A percentile compares a stretch with the other conserved stretches of the same genome.
Conservation (phyloP, 2,888 invertebrate species). For the Apeira syringaria region DNA sequence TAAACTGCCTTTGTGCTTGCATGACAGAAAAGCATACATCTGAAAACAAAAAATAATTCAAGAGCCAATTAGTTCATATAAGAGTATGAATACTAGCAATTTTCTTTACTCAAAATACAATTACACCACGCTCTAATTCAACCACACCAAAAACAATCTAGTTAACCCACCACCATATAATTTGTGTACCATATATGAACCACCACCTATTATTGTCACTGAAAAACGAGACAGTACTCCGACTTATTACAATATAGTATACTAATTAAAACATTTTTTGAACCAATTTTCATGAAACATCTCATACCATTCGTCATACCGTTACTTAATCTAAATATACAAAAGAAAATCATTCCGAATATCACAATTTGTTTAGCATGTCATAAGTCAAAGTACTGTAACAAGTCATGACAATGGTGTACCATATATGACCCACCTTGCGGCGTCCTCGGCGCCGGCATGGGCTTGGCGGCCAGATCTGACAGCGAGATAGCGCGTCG, state of each 20-base stretch:
- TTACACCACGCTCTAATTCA: not conserved
- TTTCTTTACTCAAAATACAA: not conserved
- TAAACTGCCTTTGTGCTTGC: too few relatives aligned
- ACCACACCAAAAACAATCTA: constrained; percentile 1
- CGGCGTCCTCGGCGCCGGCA: constrained; percentile 85
- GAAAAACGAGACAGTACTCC: not conserved
- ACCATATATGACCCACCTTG: constrained; percentile 72
- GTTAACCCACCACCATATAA: constrained; percentile 7
- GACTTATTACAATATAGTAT: constrained; percentile 4
- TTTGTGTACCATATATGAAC: constrained; percentile 7
- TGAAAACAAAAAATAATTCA: too few relatives aligned
- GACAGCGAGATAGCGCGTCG: constrained; percentile 92
- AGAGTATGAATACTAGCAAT: too few relatives aligned
- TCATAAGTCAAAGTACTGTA: constrained; percentile 3
- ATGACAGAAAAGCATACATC: too few relatives aligned
- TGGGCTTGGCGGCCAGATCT: constrained; percentile 87
- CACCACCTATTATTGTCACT: constrained; percentile 4
- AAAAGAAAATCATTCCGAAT: not conserved
- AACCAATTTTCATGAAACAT: too few relatives aligned
- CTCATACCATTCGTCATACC: too few relatives aligned
- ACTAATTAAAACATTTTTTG: too few relatives aligned
- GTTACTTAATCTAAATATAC: not conserved
- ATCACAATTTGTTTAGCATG: not conserved
- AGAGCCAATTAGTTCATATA: too few relatives aligned
- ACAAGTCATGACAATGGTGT: constrained; percentile 21